Percentiles rank a stretch among this genome's conserved stretches.
Conservation (phyloP, 2,888 invertebrate species). For the Clistopyga incitator region DNA sequence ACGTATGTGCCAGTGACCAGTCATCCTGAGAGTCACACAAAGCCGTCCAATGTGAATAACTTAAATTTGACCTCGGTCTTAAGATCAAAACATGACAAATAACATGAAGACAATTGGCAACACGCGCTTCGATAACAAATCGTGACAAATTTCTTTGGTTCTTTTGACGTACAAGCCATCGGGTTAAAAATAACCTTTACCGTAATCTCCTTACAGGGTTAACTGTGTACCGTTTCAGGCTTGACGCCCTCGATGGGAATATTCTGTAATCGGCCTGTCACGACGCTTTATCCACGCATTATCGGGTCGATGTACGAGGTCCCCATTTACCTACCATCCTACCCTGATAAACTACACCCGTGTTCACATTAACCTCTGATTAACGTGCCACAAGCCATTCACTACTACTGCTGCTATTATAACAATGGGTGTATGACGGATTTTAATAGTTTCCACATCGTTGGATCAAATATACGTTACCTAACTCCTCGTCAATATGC, state of each 20-base stretch:
- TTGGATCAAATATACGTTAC: conserved; percentile 9
- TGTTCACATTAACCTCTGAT: background rate
- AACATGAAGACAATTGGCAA: no score
- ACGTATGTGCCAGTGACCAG: no score
- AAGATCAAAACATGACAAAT: no score
- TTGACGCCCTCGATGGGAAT: background rate
- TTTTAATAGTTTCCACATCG: conserved; percentile 29
- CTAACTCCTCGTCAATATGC: conserved; percentile 5
- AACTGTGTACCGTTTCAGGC: conserved; percentile 1
- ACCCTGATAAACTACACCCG: conserved; percentile 12
- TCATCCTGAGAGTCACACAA: no score
- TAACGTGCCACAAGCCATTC: conserved; percentile 5
- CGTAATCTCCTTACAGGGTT: background rate
- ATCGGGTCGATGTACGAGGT: conserved; percentile 27
- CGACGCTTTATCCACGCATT: conserved; percentile 33
- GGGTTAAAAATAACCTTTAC: background rate
- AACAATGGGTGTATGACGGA: background rate
- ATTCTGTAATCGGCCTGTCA: conserved; percentile 16
- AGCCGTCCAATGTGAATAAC: no score
- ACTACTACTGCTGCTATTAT: background rate
- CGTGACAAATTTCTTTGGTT: background rate
- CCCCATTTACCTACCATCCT: background rate
- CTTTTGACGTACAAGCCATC: background rate
- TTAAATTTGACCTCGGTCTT: no score
- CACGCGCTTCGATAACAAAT: background rate